Base-by-base conservation (phyloP, 2,888 invertebrate genomes). In the Auanema sp. region DNA sequence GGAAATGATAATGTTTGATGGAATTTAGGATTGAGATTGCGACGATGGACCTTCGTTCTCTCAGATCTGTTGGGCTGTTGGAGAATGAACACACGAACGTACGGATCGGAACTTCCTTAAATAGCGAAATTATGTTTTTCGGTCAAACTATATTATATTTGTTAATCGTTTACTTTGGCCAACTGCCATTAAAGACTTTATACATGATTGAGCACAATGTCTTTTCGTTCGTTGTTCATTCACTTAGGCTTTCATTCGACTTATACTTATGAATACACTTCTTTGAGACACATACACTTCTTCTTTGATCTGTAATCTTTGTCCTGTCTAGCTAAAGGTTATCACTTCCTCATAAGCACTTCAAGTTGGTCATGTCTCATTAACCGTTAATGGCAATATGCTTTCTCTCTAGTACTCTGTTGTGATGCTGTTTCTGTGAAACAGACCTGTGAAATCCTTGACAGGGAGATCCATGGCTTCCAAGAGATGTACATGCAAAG, bases 391-490 rank as follows among this genome's bases (percentile, higher is more conserved):
- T n/a, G n/a, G n/a, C n/a, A n/a, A n/a, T n/a, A n/a, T 33, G 4
- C 33, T 33, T 33, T 33, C 33, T 33, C 33, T 5, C 33, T 5
- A 33, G 33, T 33, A 8, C 8, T 33, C 3, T 33, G 33, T 33
- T 33, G 33, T 33, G 33, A 33, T 33, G 33, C 3, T 33, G 33
- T 33, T n/a, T n/a, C n/a, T n/a, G n/a, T 54, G 33, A n/a, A 14
- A 1, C 23, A 5, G 21, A 79, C 81, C 81, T 23, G 77, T 81
- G 51, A 81, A 71, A 57, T 81, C 81, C 52, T 74, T 74, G 18
- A 79, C 73, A 0, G 81, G 81, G 10, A 81, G 69, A 24, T 81
- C 81, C 23, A 81, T 75, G 8, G 81, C 81, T 58, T 81, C 79
- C 53, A 81, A 54, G 8, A 81, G 60, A 63, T 76, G 65, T 6